Evolutionary conservation across 2,797 vertebrate species (phyloP).

Genomic region (Aselliscus stoliczkanus): DNA sequence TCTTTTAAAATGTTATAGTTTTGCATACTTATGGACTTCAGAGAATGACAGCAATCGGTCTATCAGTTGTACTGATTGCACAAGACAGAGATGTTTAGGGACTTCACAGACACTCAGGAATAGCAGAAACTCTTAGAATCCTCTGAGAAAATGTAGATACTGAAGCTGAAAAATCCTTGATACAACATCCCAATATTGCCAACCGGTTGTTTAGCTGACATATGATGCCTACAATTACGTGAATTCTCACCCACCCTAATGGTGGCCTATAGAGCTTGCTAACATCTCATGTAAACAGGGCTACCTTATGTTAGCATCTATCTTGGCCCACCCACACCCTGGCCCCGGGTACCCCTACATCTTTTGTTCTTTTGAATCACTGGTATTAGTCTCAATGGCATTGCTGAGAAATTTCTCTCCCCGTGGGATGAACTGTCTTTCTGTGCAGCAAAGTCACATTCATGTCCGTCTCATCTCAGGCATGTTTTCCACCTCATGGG

Average conservation of each 20-base stretch:
- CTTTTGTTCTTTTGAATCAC: background rate
- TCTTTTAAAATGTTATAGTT: background rate
- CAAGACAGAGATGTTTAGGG: background rate
- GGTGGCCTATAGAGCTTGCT: background rate
- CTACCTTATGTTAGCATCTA: background rate
- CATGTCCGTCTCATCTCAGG: background rate
- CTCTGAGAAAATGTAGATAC: background rate
- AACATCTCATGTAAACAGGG: background rate
- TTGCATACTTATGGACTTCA: background rate
- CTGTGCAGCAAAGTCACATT: background rate
- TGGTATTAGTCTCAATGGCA: background rate
- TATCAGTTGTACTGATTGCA: background rate
- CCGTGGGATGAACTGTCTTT: no score
- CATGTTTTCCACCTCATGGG: background rate
- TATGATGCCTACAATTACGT: background rate
- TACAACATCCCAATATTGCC: background rate
- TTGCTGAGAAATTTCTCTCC: background rate
- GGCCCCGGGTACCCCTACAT: no score
- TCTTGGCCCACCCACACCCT: no score
- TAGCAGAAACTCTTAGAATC: background rate
- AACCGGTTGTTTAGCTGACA: background rate
- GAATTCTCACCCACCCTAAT: background rate
- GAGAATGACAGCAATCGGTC: background rate
- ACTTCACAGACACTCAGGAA: background rate
- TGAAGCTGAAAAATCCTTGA: background rate